Base-by-base conservation (phyloP, 2,113 vertebrate species). In the Gavia stellata region DNA sequence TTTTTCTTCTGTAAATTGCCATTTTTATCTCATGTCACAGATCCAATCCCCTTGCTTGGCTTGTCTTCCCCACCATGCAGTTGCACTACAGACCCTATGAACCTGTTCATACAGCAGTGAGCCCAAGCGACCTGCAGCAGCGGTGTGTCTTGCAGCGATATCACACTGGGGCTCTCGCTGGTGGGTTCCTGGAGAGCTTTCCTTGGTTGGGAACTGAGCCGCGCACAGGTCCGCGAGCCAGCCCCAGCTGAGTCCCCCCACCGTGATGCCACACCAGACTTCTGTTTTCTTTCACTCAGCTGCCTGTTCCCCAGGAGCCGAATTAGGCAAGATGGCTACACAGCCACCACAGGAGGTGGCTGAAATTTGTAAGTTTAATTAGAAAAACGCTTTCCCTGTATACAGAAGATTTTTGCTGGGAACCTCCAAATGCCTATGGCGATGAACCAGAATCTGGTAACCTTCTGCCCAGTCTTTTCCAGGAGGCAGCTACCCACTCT, bases 121-220 rank as follows among this genome's bases (percentile, higher is more conserved):
- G n/a, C 40, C 58, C 2, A 0, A 47, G n/a, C 1, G 1, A 53
- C 38, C 24, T 20, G 45, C 3, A 5, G n/a, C 42, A 88, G n/a
- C 73, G 53, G 10, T 4, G 0, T 18, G 19, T 67, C 73, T 59
- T 26, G 55, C 44, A 75, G 45, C 0, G 1, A 10, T 36, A 34
- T 42, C 68, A 65, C 40, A 3, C 0, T 1, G 0, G 33, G 81
- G 11, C 10, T 85, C 26, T 81, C 6, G 0, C 17, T 1, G 2
- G 17, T 50, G 25, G 53, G 25, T 17, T 77, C 49, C 23, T 1
- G 12, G 34, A 13, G 14, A 92, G 25, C 19, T 63, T 73, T 87
- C 49, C 53, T 79, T 4, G 1, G 12, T 55, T 83, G 72, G 28
- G 33, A 65, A 53, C 6, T 8, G 21, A 82, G 72, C 40, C 4